A percentile compares a stretch with the other conserved stretches of the same genome.
phyloP scores from a whole-genome alignment of 92 coral and sea anemone genomes.

The Isaurus tuberculatus region DNA sequence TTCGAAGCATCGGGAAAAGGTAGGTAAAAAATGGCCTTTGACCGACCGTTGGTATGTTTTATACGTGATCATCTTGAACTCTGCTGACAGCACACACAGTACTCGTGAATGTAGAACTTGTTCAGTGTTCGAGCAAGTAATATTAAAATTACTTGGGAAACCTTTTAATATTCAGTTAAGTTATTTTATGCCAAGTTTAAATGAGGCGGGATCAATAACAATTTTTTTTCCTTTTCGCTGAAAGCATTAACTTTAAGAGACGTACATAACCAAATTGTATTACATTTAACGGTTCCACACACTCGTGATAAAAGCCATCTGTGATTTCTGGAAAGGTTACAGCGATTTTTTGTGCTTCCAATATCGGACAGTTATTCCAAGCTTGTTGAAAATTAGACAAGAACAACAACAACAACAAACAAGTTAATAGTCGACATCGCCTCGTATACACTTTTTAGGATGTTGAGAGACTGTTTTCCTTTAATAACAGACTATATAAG shows the following conservation, averaged over 20 bases:
- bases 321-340: neutral
- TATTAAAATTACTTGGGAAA: neutral
- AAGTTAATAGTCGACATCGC: neutral
- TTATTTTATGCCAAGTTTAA: neutral
- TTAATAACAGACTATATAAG: neutral
- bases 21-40: neutral
- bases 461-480: neutral
- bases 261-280: no score
- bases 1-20: neutral
- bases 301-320: no score
- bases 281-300: no score
- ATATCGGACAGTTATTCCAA: slow-evolving; percentile 1
- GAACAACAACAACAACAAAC: neutral
- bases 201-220: neutral
- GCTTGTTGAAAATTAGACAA: neutral
- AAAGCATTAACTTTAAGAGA: no score
- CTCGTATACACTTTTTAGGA: neutral
- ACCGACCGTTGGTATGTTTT: neutral
- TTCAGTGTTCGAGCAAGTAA: neutral
- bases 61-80: neutral
- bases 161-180: neutral
- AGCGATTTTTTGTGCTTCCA: neutral
- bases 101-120: neutral
- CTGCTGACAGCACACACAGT: neutral
- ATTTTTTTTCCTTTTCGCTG: neutral